phyloP scores from a whole-genome alignment of 1,140 invertebrate genomes.

The Pseudomyrmex cubaensis region DNA sequence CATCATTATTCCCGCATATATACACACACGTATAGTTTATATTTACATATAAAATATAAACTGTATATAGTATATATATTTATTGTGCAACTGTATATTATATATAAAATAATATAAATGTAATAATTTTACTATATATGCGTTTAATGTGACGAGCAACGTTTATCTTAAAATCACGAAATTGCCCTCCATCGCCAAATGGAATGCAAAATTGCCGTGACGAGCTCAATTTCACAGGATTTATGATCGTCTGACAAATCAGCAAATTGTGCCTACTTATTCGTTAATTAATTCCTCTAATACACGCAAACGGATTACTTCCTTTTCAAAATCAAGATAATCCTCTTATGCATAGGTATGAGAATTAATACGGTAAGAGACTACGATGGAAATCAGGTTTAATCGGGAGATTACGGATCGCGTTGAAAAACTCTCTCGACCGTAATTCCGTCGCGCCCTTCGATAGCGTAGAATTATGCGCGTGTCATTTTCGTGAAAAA shows the following conservation, averaged over 20 bases:
- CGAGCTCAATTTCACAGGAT: neutral
- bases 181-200: too few relatives aligned
- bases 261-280: neutral
- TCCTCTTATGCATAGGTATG: neutral
- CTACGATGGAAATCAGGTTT: neutral
- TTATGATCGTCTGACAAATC: neutral
- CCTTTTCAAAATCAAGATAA: neutral
- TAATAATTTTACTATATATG: too few relatives aligned
- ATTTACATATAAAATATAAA: too few relatives aligned
- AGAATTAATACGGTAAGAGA: neutral
- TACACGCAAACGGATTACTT: neutral
- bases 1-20: neutral
- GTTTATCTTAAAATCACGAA: neutral
- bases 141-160: too few relatives aligned
- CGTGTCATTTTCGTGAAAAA: too few relatives aligned
- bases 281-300: neutral
- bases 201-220: neutral
- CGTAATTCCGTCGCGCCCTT: neutral
- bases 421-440: neutral
- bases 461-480: too few relatives aligned
- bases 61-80: too few relatives aligned
- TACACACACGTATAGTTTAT: neutral
- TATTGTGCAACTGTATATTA: too few relatives aligned
- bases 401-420: slow-evolving; percentile 1
- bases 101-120: too few relatives aligned